phyloP scores from a whole-genome alignment of 2,113 vertebrate species.

The Centropus bengalensis region DNA sequence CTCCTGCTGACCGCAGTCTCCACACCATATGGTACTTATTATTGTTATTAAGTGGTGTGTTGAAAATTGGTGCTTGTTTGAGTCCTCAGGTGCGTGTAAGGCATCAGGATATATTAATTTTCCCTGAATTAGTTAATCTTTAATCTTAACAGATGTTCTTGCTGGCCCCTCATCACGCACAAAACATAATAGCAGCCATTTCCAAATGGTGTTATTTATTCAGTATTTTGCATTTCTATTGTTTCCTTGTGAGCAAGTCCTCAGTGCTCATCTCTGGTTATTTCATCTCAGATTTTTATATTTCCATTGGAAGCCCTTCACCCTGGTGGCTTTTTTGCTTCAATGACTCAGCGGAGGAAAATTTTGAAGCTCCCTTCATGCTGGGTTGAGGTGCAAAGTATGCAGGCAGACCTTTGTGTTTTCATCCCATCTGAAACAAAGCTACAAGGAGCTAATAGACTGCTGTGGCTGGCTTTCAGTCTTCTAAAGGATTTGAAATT shows the following conservation, averaged over 20 bases:
- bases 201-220: not conserved
- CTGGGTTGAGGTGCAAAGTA: not conserved
- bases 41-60: not conserved
- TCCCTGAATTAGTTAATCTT: not conserved
- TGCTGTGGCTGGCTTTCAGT: not conserved
- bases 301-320: not conserved
- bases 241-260: not conserved
- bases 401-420: rapidly evolving
- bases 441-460: not conserved
- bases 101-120: not conserved
- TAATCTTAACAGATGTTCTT: not conserved
- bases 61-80: not conserved
- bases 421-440: not conserved
- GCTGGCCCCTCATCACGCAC: not conserved
- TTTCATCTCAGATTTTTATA: not conserved
- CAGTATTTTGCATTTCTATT: not conserved
- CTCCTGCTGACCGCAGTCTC: not conserved
- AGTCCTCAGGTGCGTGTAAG: not conserved
- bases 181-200: not conserved
- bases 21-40: not conserved
- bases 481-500: not conserved
- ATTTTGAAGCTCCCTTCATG: rapidly evolving
- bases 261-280: not conserved
- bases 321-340: not conserved
- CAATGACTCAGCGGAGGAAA: not conserved